Conservation (phyloP, 2,888 invertebrate genomes). For the Entomobrya proxima region DNA sequence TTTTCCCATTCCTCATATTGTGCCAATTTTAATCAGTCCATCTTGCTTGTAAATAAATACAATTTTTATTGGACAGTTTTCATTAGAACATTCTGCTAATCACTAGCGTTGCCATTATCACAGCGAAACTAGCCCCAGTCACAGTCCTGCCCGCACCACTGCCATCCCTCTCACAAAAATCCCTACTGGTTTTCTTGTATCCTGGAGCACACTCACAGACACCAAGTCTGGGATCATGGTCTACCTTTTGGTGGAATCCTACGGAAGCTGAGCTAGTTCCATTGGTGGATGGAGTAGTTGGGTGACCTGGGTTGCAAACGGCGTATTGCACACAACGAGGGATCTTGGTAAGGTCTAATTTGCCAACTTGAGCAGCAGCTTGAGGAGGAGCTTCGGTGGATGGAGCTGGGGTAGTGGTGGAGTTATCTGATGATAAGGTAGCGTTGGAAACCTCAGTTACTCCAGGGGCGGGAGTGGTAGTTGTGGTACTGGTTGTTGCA, state of each 20-base stretch:
- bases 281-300: neutral
- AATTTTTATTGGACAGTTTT: neutral
- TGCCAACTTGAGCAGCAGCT: constrained; percentile 21
- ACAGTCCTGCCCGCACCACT: constrained; percentile 10
- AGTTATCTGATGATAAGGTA: neutral
- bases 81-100: constrained; percentile 9
- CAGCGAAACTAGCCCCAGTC: constrained; percentile 3
- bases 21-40: neutral
- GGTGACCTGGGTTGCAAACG: neutral
- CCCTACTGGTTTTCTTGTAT: constrained; percentile 22
- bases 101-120: constrained; percentile 25
- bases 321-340: constrained; percentile 46
- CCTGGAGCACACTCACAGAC: constrained; percentile 33
- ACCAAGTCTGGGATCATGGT: constrained; percentile 49
- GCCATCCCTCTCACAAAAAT: constrained; percentile 2
- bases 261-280: constrained; percentile 4
- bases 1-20: too few relatives aligned
- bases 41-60: neutral
- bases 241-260: constrained; percentile 5
- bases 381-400: constrained; percentile 23
- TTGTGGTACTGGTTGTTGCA: neutral
- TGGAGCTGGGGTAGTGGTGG: neutral
- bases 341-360: constrained; percentile 42
- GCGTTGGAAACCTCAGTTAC: neutral
- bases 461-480: neutral